A percentile compares a stretch with the other conserved stretches of the same genome.
phyloP scores from a whole-genome alignment of 92 coral and sea anemone species.

The Chrysogorgia sp. region DNA sequence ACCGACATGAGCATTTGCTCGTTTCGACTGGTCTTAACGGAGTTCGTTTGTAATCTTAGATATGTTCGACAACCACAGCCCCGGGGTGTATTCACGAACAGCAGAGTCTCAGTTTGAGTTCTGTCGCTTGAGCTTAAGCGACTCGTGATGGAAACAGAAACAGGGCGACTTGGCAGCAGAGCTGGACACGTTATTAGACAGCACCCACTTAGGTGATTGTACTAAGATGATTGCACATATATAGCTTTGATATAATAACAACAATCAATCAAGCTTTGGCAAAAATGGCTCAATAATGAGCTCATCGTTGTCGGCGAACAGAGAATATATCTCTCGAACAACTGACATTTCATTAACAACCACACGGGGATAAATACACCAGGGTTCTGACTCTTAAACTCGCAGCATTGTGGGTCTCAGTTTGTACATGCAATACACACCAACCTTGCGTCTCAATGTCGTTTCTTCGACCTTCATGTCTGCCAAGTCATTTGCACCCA shows the following conservation, averaged over 20 bases:
- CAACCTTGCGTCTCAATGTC: slow-evolving; percentile 28
- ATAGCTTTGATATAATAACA: slow-evolving; percentile 20
- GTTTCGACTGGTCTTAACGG: background rate
- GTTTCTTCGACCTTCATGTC: slow-evolving; percentile 35
- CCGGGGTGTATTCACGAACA: no score
- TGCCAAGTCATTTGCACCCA: slow-evolving; percentile 32
- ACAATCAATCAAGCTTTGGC: slow-evolving; percentile 22
- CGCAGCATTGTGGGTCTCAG: no score
- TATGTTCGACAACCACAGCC: background rate
- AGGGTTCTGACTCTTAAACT: no score
- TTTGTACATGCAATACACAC: no score
- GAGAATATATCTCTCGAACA: background rate
- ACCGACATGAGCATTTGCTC: background rate
- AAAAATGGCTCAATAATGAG: slow-evolving; percentile 16
- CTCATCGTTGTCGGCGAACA: slow-evolving; percentile 15
- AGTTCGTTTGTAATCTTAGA: slow-evolving; percentile 31
- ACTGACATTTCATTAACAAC: background rate
- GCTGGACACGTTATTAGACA: no score
- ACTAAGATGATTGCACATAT: no score
- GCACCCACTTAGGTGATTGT: no score
- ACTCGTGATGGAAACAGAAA: no score
- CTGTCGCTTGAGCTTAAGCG: no score
- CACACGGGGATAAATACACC: background rate
- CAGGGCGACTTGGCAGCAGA: no score
- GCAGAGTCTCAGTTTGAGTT: no score